phyloP scores from a whole-genome alignment of 2,797 vertebrate genomes.

The Crenichthys baileyi region DNA sequence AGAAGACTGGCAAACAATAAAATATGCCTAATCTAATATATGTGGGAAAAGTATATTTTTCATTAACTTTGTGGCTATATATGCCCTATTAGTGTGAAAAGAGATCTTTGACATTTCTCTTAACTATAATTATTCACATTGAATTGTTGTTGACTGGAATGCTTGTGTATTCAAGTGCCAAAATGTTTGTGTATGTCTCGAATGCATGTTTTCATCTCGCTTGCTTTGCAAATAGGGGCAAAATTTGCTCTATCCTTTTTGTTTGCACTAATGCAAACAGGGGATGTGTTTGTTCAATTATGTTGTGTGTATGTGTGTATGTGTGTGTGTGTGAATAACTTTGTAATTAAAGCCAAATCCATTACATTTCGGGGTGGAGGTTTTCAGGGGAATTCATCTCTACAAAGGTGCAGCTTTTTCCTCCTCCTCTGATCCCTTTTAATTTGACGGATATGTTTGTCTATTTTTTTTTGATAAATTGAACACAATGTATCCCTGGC shows the following conservation, averaged over 20 bases:
- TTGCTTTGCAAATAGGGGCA: constrained; percentile 20
- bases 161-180: constrained; percentile 15
- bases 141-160: not conserved
- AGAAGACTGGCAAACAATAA: constrained; percentile 34
- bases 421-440: constrained; percentile 55
- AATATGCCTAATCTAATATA: constrained; percentile 21
- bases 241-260: constrained; percentile 27
- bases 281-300: constrained; percentile 27
- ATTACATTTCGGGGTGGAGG: constrained; percentile 55
- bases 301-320: constrained; percentile 11
- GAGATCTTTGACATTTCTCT: not conserved
- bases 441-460: constrained; percentile 75
- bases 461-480: constrained; percentile 64
- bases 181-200: constrained; percentile 17
- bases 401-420: constrained; percentile 52
- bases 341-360: constrained; percentile 74
- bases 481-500: constrained; percentile 47
- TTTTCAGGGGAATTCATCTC: constrained; percentile 55
- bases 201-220: constrained; percentile 4
- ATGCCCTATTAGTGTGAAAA: not conserved
- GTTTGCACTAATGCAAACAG: constrained; percentile 32
- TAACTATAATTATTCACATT: not conserved
- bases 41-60: constrained; percentile 25
- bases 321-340: constrained; percentile 32
- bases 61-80: not conserved